phyloP scores from a whole-genome alignment of 2,888 invertebrate genomes.

The Chelonus formosanus region DNA sequence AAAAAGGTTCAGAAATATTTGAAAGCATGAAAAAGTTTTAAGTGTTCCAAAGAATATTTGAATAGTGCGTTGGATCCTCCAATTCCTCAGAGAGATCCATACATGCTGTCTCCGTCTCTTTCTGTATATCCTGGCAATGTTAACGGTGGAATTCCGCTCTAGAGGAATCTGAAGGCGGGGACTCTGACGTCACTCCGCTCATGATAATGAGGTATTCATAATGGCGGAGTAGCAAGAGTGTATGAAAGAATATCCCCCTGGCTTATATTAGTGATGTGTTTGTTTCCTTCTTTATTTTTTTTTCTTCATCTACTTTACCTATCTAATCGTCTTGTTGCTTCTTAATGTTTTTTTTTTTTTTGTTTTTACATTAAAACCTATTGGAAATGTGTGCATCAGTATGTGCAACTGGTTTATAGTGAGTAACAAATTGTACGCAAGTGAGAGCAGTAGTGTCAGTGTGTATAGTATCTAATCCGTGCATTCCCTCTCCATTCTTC shows the following conservation, averaged over 20 bases:
- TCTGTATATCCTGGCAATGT: constrained; percentile 54
- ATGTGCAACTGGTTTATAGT: too few species aligned
- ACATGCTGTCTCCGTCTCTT: constrained; percentile 26
- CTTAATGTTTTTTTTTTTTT: constrained; percentile 26
- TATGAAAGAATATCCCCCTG: constrained; percentile 48
- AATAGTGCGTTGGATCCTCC: constrained; percentile 24
- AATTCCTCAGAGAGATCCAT: constrained; percentile 10
- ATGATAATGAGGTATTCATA: constrained; percentile 87
- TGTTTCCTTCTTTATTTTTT: constrained; percentile 50
- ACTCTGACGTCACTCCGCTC: constrained; percentile 78
- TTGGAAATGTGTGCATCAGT: too few species aligned
- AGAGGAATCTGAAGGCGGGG: constrained; percentile 69
- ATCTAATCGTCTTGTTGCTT: constrained; percentile 19
- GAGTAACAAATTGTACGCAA: too few species aligned
- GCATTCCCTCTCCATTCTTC: constrained; percentile 6
- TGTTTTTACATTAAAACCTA: constrained; percentile 23
- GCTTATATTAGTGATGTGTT: constrained; percentile 50
- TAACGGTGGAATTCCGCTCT: constrained; percentile 68
- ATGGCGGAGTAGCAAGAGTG: constrained; percentile 76
- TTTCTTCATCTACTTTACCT: constrained; percentile 31
- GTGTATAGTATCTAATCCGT: neutral
- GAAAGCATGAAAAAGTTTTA: neutral
- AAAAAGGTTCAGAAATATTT: constrained; percentile 23
- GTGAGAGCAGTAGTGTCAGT: constrained; percentile 34
- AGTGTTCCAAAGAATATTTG: constrained; percentile 18